Evolutionary conservation across 2,888 invertebrate species (phyloP).

Genomic region (Oligia strigilis): DNA sequence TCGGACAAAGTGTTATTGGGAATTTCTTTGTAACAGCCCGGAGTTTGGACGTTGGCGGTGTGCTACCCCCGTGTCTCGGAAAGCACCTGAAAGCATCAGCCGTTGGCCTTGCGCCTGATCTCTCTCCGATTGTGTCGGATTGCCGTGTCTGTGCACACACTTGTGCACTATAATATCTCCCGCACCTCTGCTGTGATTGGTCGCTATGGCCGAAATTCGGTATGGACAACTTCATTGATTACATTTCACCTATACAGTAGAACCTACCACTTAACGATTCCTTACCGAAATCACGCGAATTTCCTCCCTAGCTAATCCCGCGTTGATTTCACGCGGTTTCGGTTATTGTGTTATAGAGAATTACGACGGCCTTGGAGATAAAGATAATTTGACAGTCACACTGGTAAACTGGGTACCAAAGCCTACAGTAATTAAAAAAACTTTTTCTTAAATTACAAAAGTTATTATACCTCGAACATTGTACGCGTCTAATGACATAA

Average conservation of each 20-base stretch:
- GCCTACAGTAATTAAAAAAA: not conserved
- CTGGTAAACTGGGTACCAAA: not conserved
- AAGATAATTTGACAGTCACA: not conserved
- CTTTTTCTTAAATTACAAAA: not conserved
- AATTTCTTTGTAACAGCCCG: no score
- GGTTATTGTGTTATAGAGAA: not conserved
- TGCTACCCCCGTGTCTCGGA: no score
- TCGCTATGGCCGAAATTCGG: no score
- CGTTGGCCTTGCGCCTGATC: not conserved
- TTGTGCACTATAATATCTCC: no score
- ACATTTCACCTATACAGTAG: not conserved
- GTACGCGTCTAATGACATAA: constrained; percentile 69
- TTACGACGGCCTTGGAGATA: not conserved
- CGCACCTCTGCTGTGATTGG: not conserved
- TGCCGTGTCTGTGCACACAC: not conserved
- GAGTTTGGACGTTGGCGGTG: no score
- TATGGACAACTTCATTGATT: no score
- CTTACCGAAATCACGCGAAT: no score
- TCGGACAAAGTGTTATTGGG: no score
- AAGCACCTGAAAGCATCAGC: no score
- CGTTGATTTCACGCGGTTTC: no score
- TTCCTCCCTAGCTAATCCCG: no score
- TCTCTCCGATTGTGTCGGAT: not conserved
- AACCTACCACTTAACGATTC: not conserved
- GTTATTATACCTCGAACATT: constrained; percentile 24